Base-by-base conservation (phyloP, 2,888 invertebrate species). In the Caenorhabditis plicata region DNA sequence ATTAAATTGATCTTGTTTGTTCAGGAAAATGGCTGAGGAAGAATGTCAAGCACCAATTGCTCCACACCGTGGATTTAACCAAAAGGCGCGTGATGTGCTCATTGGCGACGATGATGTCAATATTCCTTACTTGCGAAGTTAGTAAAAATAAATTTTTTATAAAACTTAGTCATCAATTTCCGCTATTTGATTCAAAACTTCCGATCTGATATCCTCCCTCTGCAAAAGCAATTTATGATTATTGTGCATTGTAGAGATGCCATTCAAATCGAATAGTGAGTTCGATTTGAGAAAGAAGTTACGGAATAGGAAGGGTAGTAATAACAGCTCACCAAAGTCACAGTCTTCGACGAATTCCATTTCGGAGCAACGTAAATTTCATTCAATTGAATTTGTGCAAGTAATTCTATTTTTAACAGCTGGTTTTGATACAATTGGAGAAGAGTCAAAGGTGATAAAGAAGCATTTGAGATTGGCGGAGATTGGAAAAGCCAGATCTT, bases 401-500 rank as follows among this genome's bases (percentile, higher is more conserved):
- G 5, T 27, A 20, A 26, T 2, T 27, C 27, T 4, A 25, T n/a
- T 22, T n/a, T n/a, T n/a, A n/a, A n/a, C 46, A 67, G 64, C 61
- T 0, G 48, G 32, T 15, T 68, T 68, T 43, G 68, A 68, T 23
- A 48, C 58, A 8, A 68, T 68, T 23, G 68, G 68, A 3, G 64
- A 67, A 27, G 53, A 48, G n/a, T 49, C 67, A n/a, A 33, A 26
- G 15, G 60, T 64, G 17, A n/a, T n/a, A n/a, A 67, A 67, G 41
- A 53, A 48, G 20, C 64, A 68, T 35, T 42, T 58, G 43, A 51
- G 45, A 23, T 49, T 68, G 5, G 51, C 51, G 0, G 62, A 68
- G 13, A 49, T 68, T 22, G 68, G 68, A 17, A 68, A 68, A 29
- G 56, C 68, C 9, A 51, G 54, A 3, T 68, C 68, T 0, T 63